Evolutionary conservation across 2,888 invertebrate genomes (phyloP).

Genomic region (Glaucopsyche alexis): DNA sequence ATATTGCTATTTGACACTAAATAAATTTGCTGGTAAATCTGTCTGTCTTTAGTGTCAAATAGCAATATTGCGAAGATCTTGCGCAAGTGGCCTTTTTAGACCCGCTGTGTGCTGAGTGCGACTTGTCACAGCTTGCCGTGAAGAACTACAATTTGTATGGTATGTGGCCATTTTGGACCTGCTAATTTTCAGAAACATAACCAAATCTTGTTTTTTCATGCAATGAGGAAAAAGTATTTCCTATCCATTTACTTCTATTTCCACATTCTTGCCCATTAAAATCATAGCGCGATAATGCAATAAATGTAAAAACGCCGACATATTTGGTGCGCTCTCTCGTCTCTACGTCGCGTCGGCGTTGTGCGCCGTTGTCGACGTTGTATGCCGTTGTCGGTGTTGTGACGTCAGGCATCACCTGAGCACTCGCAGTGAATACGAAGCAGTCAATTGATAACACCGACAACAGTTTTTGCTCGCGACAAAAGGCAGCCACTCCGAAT

Average conservation of each 20-base stretch:
- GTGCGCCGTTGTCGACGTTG: neutral
- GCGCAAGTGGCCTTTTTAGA: too few species aligned
- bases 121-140: too few species aligned
- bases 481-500: constrained; percentile 6
- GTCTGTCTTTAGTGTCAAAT: too few species aligned
- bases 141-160: too few species aligned
- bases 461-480: constrained; percentile 15
- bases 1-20: too few species aligned
- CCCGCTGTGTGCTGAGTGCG: too few species aligned
- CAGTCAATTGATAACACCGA: constrained; percentile 36
- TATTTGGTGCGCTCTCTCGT: too few species aligned
- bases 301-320: neutral
- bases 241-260: neutral
- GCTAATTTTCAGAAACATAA: too few species aligned
- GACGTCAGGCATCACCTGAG: neutral
- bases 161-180: too few species aligned
- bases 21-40: too few species aligned
- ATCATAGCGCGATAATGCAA: neutral
- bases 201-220: neutral
- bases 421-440: constrained; percentile 35
- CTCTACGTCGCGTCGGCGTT: neutral
- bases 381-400: too few species aligned
- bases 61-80: too few species aligned
- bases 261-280: constrained; percentile 3
- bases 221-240: neutral